These are phyloP conservation scores for Gasterosteus aculeatus DNA, from an alignment of 2,113 vertebrate species.

Conservation along the genomic window DNA sequence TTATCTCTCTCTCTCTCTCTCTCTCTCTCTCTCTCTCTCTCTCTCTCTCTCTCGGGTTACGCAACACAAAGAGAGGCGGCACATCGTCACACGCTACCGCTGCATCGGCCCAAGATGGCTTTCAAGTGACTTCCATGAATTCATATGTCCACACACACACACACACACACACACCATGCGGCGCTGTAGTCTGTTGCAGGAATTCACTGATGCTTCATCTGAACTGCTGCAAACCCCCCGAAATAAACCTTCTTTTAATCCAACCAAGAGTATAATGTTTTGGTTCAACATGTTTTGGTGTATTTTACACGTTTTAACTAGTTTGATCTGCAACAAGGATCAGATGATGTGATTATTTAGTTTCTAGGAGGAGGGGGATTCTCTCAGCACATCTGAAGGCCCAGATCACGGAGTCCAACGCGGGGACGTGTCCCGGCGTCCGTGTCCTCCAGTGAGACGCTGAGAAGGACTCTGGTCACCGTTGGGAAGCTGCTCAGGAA, in stretches of 20 bases:
- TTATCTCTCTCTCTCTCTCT: constrained; percentile 40
- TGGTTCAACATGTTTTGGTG: not conserved
- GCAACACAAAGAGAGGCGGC: constrained; percentile 49
- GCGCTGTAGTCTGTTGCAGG: constrained; percentile 60
- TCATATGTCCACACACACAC: constrained; percentile 48
- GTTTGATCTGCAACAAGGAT: too few species aligned
- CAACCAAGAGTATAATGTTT: constrained; percentile 13
- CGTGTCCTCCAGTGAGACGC: too few species aligned
- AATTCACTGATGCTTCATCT: constrained; percentile 40
- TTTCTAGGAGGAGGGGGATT: not conserved
- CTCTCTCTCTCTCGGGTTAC: constrained; percentile 53
- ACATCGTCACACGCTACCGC: constrained; percentile 41
- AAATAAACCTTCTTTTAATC: not conserved
- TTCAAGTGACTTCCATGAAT: constrained; percentile 68
- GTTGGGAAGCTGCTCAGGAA: too few species aligned
- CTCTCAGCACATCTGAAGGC: not conserved
- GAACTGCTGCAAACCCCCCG: not conserved
- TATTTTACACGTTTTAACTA: too few species aligned
- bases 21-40: constrained; percentile 49
- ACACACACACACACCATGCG: constrained; percentile 64
- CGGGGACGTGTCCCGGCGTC: too few species aligned
- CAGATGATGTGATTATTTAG: not conserved
- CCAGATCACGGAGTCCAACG: too few species aligned
- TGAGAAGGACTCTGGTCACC: too few species aligned
- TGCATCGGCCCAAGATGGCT: constrained; percentile 53